Evolutionary conservation across 2,797 vertebrate species (phyloP), one percentile per base, ranked within the genome.

Genomic region (Psittacula derbiana): DNA sequence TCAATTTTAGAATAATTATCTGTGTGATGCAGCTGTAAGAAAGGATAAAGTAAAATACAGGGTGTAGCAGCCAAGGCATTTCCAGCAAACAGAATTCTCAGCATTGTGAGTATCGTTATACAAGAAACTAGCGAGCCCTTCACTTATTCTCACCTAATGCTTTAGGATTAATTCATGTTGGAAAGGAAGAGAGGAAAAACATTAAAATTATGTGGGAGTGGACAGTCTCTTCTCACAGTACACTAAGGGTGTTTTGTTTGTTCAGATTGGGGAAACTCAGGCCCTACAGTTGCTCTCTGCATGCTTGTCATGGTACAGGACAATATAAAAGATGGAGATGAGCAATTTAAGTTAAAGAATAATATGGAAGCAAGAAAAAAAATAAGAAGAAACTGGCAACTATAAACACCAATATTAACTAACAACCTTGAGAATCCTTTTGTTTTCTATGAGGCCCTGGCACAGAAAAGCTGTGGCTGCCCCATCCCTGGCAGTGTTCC

Each of bases 141-240:
- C 2, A 2, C 36, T 74, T 75, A 31, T 16, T 40, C 62, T 80
- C 52, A 75, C 25, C 33, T 91, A 15, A 4, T 15, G 12, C 10
- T 52, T 43, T 36, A 61, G 46, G 41, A 66, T 85, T 85, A 58
- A 58, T 67, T 87, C 21, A 24, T 40, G 21, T 17, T 76, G 55
- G 33, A 46, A 85, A 76, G 46, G 33, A 91, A 86, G 12, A 52
- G 41, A 89, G 24, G 21, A 36, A 88, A 93, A 73, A 23, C n/a
- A 58, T 30, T 20, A 36, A 60, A 76, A 74, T 66, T 4, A 44
- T 38, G 24, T 14, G 8, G 25, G 28, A 82, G 23, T 33, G 65
- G 2, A 52, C 30, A 41, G 36, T 47, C 16, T 91, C 49, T 93
- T 87, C 46, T 10, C 58, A 64, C 27, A 47, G 49, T 57, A 71